phyloP scores from a whole-genome alignment of 2,888 invertebrate species.

The Hydraecia micacea region DNA sequence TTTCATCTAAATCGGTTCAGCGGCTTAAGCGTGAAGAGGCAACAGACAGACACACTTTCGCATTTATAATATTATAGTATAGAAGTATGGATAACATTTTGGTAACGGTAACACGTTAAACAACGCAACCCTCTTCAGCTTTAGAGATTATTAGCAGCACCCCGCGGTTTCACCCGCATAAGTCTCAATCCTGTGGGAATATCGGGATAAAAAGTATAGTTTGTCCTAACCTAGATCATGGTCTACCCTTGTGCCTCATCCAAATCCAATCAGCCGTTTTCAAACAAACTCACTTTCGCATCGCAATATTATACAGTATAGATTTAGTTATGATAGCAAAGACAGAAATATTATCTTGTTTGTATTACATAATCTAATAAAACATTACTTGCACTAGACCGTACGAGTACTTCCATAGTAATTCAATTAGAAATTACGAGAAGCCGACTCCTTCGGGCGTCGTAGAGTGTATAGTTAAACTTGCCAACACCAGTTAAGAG shows the following conservation, averaged over 20 bases:
- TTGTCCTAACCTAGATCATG: no score
- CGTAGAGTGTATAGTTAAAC: constrained; percentile 41
- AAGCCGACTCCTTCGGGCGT: constrained; percentile 39
- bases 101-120: not conserved
- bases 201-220: no score
- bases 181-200: no score
- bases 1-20: no score
- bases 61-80: not conserved
- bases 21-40: no score
- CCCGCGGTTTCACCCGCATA: no score
- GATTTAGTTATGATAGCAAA: not conserved
- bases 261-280: not conserved
- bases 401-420: constrained; percentile 40
- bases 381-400: constrained; percentile 18
- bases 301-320: not conserved
- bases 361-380: constrained; percentile 47
- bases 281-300: not conserved
- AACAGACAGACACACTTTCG: no score
- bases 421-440: constrained; percentile 61
- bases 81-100: no score
- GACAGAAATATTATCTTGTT: constrained; percentile 17
- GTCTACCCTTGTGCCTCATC: no score
- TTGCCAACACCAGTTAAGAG: constrained; percentile 46
- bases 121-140: not conserved
- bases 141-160: not conserved